Conservation (phyloP, 2,113 vertebrate genomes). For the Acinonyx jubatus region DNA sequence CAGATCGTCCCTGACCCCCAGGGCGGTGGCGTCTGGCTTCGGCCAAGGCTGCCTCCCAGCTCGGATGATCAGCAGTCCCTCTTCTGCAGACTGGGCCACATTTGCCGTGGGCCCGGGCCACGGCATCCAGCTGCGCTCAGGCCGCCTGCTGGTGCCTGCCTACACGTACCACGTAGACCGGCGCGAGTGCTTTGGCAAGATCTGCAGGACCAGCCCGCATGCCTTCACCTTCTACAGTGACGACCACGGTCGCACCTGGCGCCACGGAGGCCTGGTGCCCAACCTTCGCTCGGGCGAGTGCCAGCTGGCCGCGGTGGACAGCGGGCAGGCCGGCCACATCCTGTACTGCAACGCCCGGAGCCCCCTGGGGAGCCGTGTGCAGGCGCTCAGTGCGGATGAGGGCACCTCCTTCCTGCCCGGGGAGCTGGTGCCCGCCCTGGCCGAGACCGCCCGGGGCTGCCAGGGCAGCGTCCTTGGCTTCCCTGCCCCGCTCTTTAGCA, state of each 20-base stretch:
- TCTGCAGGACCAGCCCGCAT: conserved; percentile 92
- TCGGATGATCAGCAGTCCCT: background rate
- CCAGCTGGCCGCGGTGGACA: conserved; percentile 93
- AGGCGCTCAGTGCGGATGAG: conserved; percentile 91
- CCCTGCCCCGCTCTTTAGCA: conserved; percentile 81
- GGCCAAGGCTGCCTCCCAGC: background rate
- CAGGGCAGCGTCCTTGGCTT: conserved; percentile 95
- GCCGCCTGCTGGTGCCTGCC: conserved; percentile 93
- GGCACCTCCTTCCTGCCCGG: conserved; percentile 91
- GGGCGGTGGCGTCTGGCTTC: too few relatives aligned
- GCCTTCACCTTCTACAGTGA: conserved; percentile 96
- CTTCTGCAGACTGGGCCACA: conserved; percentile 92
- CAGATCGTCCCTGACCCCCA: accelerated
- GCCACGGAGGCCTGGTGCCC: conserved; percentile 89
- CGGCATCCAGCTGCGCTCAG: conserved; percentile 93
- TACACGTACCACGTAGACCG: conserved; percentile 95
- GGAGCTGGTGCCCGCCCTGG: conserved; percentile 90
- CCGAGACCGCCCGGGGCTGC: conserved; percentile 92
- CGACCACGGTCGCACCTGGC: conserved; percentile 92
- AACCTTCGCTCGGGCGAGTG: conserved; percentile 93
- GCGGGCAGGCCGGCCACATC: conserved; percentile 87
- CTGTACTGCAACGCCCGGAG: conserved; percentile 96
- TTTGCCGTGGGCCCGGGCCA: conserved; percentile 96
- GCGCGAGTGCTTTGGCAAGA: conserved; percentile 91
- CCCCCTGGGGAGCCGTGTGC: conserved; percentile 91